Base-by-base conservation (phyloP, 2,888 invertebrate species). In the Drosophila neonasuta region DNA sequence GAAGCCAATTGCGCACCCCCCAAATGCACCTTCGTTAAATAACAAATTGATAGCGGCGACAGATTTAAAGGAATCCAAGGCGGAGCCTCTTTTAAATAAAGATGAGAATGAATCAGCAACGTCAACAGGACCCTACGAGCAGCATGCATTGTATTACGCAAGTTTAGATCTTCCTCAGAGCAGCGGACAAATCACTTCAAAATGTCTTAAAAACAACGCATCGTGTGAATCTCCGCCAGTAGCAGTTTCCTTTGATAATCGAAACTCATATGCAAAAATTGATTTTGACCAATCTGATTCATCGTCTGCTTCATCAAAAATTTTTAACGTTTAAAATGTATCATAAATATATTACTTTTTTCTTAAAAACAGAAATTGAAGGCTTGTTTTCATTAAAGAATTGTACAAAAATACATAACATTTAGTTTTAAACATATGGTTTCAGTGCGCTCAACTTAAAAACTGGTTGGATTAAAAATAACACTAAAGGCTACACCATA, bases 261-360 rank as follows among this genome's bases (percentile, higher is more conserved):
- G 89, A 67, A 87, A 64, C 93, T 94, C 85, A 92, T 96, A 96
- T 91, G 96, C 96, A 71, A 94, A 95, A 92, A 96, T 96, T 69
- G 96, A 96, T 92, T 96, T 96, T 91, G 92, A 93, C 34, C 82
- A 87, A 72, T 79, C 88, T 17, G 88, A 87, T 64, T 83, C 85
- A 57, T 88, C 87, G 29, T 84, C 84, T 57, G 85, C 87, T 70
- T 84, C 87, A 72, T 84, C 87, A 58, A 84, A 84, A 71, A 68
- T 80, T 73, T 81, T 76, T 81, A 80, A 80, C 66, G 66, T 73
- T 59, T 80, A 79, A 85, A 73, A 49, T 62, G 48, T 71, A 68
- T 50, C 55, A 63, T 65, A 75, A 59, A 71, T 67, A 71, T 71
- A 71, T 51, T 52, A 62, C 30, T 66, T 71, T 74, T 75, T 70